A percentile compares a stretch with the other conserved stretches of the same genome.
Conservation (phyloP, 2,888 invertebrate genomes). For the Sthenelais limicola region DNA sequence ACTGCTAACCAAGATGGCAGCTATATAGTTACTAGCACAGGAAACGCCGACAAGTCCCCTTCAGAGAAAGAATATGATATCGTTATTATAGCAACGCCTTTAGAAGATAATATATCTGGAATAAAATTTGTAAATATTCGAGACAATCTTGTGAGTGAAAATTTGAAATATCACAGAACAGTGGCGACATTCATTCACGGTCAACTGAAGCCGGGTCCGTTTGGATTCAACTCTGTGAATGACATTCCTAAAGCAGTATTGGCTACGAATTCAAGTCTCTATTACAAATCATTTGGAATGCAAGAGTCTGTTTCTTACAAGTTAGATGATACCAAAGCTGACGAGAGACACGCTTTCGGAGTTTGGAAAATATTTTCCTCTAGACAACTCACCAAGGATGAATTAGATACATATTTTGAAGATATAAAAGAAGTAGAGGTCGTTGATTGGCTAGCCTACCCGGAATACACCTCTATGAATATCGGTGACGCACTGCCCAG, state of each 20-base stretch:
- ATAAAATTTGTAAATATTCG: constrained; percentile 74
- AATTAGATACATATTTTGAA: constrained; percentile 74
- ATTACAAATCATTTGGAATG: constrained; percentile 74
- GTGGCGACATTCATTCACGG: constrained; percentile 77
- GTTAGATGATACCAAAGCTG: background rate
- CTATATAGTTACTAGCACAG: background rate
- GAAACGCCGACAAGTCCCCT: background rate
- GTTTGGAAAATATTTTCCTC: constrained; percentile 78
- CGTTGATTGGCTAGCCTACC: constrained; percentile 65
- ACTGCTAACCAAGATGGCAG: constrained; percentile 23
- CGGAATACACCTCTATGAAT: constrained; percentile 62
- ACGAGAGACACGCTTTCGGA: constrained; percentile 44
- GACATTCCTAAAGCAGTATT: constrained; percentile 72
- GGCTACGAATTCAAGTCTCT: constrained; percentile 73
- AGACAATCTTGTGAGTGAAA: constrained; percentile 46
- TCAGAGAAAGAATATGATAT: constrained; percentile 73
- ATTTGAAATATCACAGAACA: constrained; percentile 74
- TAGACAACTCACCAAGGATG: constrained; percentile 70
- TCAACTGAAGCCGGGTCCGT: constrained; percentile 73
- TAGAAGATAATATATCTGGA: constrained; percentile 72
- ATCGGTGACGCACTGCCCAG: constrained; percentile 62
- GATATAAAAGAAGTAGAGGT: constrained; percentile 57
- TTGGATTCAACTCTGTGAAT: constrained; percentile 68
- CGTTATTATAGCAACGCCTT: constrained; percentile 77
- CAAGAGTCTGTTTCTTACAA: constrained; percentile 61